phyloP scores from a whole-genome alignment of 2,888 invertebrate genomes.

The Ferdinandea cuprea region DNA sequence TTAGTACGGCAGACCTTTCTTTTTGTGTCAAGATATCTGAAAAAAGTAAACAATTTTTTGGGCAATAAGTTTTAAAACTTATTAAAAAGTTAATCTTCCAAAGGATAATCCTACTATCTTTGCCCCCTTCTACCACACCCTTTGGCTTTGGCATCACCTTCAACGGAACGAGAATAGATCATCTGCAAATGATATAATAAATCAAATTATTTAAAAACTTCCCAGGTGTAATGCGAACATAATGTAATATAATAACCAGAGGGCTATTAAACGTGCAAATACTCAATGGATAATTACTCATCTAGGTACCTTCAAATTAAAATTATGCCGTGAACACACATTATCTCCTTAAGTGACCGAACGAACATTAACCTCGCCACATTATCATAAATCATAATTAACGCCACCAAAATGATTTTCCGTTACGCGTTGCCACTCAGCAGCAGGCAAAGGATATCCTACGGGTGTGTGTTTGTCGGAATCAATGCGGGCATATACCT shows the following conservation, averaged over 20 bases:
- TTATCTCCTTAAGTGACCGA: conserved; percentile 1
- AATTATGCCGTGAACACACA: not conserved
- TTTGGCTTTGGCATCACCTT: not conserved
- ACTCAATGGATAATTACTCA: not conserved
- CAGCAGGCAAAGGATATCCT: not conserved
- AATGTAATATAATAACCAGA: not conserved
- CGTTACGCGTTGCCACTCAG: not conserved
- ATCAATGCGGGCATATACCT: not conserved
- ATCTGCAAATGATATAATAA: conserved; percentile 1
- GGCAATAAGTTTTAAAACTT: no score
- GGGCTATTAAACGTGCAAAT: not conserved
- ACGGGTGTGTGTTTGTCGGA: no score
- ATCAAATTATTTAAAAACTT: not conserved
- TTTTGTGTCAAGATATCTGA: no score
- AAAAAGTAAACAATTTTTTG: no score
- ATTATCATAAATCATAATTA: conserved; percentile 35
- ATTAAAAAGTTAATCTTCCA: no score
- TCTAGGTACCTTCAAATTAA: not conserved
- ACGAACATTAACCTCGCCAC: conserved; percentile 3
- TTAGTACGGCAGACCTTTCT: no score
- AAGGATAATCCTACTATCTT: no score
- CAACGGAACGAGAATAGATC: not conserved
- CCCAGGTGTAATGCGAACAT: no score
- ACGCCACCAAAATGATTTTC: conserved; percentile 16
- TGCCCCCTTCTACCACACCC: no score